phyloP scores from a whole-genome alignment of 2,797 vertebrate species.

The Acanthis flammea region DNA sequence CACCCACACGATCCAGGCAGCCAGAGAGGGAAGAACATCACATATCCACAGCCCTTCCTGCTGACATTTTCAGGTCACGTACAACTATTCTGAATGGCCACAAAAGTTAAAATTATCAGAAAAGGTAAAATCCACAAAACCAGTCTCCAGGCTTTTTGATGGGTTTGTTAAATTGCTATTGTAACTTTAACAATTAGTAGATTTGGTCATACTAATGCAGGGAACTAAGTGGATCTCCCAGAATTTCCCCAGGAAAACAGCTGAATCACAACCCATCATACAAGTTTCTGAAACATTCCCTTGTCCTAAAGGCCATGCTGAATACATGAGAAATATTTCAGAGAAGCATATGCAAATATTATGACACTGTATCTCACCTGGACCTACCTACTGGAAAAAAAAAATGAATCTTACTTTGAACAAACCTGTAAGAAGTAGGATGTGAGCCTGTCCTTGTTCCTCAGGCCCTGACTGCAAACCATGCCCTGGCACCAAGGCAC shows the following conservation, averaged over 20 bases:
- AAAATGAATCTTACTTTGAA: background rate
- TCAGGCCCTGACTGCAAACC: background rate
- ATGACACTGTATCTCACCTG: background rate
- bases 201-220: background rate
- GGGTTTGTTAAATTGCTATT: background rate
- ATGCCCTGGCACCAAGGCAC: background rate
- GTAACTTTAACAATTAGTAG: background rate
- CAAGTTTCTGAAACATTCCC: background rate
- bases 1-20: rapidly evolving
- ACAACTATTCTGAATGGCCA: background rate
- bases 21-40: background rate
- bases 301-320: background rate
- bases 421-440: background rate
- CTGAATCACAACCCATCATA: background rate
- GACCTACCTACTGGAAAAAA: background rate
- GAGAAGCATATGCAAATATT: background rate
- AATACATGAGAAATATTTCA: background rate
- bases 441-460: background rate
- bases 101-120: background rate
- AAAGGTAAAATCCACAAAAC: background rate
- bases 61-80: background rate
- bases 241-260: background rate
- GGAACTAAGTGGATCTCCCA: background rate
- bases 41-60: background rate
- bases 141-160: background rate